A percentile compares a stretch with the other conserved stretches of the same genome.
Evolutionary conservation across 2,113 vertebrate genomes (phyloP).

Genomic region (Microcebus griseorufus): DNA sequence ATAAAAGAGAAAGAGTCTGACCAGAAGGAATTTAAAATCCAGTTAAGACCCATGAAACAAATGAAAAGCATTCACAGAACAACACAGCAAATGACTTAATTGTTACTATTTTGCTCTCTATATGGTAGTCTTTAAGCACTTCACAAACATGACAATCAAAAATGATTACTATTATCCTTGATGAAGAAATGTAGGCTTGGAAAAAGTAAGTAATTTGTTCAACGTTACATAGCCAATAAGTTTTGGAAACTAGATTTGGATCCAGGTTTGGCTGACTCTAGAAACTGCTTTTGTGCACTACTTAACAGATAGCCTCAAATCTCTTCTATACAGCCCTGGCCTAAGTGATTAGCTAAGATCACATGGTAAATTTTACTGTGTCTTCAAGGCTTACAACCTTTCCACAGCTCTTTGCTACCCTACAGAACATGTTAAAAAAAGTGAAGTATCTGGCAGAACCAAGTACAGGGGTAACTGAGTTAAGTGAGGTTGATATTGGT

Average conservation of each 20-base stretch:
- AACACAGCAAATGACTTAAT: neutral
- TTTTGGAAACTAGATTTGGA: neutral
- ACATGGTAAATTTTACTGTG: neutral
- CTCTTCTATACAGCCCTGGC: neutral
- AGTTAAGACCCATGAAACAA: neutral
- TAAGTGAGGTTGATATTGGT: neutral
- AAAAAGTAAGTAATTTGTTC: neutral
- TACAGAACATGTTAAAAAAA: neutral
- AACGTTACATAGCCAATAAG: neutral
- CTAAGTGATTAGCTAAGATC: neutral
- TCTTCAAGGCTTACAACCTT: neutral
- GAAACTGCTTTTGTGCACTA: neutral
- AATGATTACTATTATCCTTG: neutral
- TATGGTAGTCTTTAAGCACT: neutral
- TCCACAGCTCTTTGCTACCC: neutral
- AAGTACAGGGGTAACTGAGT: neutral
- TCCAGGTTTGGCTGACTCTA: neutral
- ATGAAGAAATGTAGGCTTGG: neutral
- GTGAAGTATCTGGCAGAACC: neutral
- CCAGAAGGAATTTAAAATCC: neutral
- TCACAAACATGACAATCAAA: neutral
- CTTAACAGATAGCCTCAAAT: neutral
- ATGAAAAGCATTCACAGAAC: neutral
- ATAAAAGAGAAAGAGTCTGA: neutral
- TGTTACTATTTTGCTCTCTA: neutral